phyloP scores from a whole-genome alignment of 2,888 invertebrate genomes.

The Miltochrista miniata region DNA sequence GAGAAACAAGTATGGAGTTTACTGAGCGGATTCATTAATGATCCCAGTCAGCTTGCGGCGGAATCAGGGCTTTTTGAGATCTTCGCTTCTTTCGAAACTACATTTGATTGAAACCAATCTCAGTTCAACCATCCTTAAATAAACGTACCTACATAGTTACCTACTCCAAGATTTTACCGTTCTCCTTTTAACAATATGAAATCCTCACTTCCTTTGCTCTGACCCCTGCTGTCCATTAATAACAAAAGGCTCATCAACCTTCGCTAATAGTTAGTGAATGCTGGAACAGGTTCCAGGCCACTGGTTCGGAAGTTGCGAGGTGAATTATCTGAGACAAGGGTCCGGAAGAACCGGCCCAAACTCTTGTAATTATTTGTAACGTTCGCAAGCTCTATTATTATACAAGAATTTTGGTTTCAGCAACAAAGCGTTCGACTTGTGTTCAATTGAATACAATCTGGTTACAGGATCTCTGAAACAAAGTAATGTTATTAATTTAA shows the following conservation, averaged over 20 bases:
- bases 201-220: conserved; percentile 9
- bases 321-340: conserved; percentile 18
- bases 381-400: conserved; percentile 7
- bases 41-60: no score
- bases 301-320: conserved; percentile 9
- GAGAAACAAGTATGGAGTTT: no score
- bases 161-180: no score
- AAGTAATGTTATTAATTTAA: neutral
- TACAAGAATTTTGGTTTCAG: conserved; percentile 3
- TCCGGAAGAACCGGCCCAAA: conserved; percentile 8
- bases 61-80: no score
- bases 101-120: no score
- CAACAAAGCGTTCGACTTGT: neutral
- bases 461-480: no score
- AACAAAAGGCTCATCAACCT: conserved; percentile 13
- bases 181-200: no score
- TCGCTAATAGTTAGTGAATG: conserved; percentile 11
- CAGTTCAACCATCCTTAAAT: no score
- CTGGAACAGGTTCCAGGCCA: conserved; percentile 11
- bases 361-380: conserved; percentile 14
- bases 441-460: neutral
- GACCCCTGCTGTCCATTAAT: conserved; percentile 9
- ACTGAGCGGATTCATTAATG: no score
- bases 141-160: no score
- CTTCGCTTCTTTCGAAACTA: no score